Evolutionary conservation across 2,113 vertebrate species (phyloP).

Genomic region (Cinclus cinclus): DNA sequence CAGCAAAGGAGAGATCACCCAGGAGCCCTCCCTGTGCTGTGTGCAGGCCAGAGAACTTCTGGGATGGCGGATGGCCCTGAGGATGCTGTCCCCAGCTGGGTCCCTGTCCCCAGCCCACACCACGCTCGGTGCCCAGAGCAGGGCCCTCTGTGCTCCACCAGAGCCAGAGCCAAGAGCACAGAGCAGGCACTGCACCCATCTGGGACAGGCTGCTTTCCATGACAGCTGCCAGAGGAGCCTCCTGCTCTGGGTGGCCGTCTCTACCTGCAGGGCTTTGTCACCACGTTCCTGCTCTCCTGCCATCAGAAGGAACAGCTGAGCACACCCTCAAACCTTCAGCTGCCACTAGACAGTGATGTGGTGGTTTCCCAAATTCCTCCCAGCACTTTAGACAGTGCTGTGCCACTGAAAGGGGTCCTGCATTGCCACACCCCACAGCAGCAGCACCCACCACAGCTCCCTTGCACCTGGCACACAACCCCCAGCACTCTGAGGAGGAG

Average conservation of each 20-base stretch:
- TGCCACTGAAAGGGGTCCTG: neutral
- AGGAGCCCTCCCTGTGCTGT: neutral
- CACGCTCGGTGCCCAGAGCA: fast-evolving
- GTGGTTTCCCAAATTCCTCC: neutral
- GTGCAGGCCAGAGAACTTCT: fast-evolving
- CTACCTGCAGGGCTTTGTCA: neutral
- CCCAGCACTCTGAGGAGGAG: neutral
- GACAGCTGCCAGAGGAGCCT: neutral
- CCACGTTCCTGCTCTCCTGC: neutral
- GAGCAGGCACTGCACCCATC: neutral
- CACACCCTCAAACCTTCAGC: neutral
- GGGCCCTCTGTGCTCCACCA: neutral
- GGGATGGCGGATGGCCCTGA: too few species aligned
- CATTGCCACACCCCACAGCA: neutral
- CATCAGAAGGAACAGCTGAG: neutral
- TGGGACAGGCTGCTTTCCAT: neutral
- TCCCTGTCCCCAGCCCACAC: neutral
- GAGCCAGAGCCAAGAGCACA: neutral
- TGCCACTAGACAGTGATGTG: neutral
- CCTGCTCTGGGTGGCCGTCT: neutral
- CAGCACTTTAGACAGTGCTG: fast-evolving
- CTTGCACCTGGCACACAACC: neutral
- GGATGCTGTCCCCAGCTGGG: neutral
- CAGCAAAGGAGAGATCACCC: neutral
- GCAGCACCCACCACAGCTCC: neutral